A percentile compares a stretch with the other conserved stretches of the same genome.
Evolutionary conservation across 1,140 invertebrate genomes (phyloP).

Genomic region (Tyrophagus putrescentiae): DNA sequence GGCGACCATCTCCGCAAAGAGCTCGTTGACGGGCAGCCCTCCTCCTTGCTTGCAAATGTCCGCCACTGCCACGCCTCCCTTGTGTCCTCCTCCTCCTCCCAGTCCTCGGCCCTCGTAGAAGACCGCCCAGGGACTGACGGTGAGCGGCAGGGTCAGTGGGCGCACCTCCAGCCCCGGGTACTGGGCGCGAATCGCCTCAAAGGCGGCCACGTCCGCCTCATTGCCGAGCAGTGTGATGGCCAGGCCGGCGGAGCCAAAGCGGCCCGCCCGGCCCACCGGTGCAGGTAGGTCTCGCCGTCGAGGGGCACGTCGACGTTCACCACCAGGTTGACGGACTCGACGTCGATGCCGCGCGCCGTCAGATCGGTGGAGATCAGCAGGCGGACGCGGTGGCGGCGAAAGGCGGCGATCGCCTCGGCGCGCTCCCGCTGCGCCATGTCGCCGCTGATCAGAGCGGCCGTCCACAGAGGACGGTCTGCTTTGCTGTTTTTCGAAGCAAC

Average conservation of each 20-base stretch:
- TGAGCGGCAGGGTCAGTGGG: too few relatives aligned
- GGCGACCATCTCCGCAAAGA: too few relatives aligned
- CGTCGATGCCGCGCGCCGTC: slow-evolving; percentile 62
- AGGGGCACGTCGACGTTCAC: slow-evolving; percentile 76
- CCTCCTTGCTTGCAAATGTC: too few relatives aligned
- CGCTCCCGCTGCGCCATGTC: slow-evolving; percentile 58
- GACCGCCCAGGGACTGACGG: neutral
- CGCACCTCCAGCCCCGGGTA: too few relatives aligned
- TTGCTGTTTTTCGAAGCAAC: slow-evolving; percentile 37
- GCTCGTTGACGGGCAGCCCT: too few relatives aligned
- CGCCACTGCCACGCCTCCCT: too few relatives aligned
- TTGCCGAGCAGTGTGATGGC: slow-evolving; percentile 1
- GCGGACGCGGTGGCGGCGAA: slow-evolving; percentile 58
- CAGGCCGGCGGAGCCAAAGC: slow-evolving; percentile 42
- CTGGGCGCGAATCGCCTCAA: neutral
- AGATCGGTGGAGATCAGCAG: slow-evolving; percentile 80
- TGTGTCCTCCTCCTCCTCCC: too few relatives aligned
- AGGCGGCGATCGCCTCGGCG: slow-evolving; percentile 52
- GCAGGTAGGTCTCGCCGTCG: slow-evolving; percentile 49
- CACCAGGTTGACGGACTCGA: slow-evolving; percentile 75
- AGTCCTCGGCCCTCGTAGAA: neutral
- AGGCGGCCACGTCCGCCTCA: neutral
- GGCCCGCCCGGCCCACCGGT: slow-evolving; percentile 69
- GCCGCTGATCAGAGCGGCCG: slow-evolving; percentile 53
- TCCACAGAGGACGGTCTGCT: slow-evolving; percentile 53